Evolutionary conservation across 2,797 vertebrate species (phyloP), one percentile per base, ranked within the genome.

Genomic region (Aeoliscus strigatus): DNA sequence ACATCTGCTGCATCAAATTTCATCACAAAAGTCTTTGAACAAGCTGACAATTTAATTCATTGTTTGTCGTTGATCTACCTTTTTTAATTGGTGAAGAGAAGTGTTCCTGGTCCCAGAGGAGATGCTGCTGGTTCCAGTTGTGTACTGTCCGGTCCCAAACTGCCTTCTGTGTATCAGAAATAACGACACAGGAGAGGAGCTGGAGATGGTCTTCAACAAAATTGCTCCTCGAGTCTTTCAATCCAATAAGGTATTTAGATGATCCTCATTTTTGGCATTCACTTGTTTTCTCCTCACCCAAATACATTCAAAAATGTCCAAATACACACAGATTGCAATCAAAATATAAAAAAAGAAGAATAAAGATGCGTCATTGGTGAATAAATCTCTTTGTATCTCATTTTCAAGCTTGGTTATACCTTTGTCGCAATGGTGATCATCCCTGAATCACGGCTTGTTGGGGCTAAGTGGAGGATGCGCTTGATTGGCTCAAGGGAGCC

Each of bases 161-260:
- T 91, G 86, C 51, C 60, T 84, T 37, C 82, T 99, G 39, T 92
- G 93, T 4, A 64, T 96, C 21, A 54, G 94, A 33, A 84, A 99
- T 70, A 99, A 98, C 14, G 94, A 96, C 66, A 94, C 92, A 2
- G 73, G 90, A 73, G 80, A 92, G 42, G 88, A 93, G 81, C 66
- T 92, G 4, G 83, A 88, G 5, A 76, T 66, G 33, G 49, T 90
- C 39, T 90, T 93, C 72, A 88, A 88, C 45, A 89, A 77, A 74
- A 84, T 89, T 12, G 44, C 58, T 39, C 70, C 90, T 30, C 69
- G 64, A 32, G 10, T 90, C 41, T 97, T 92, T 73, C 75, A 61
- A 18, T 91, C 86, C 52, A 98, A 97, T 73, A 89, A 91, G 93
- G 94, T 96, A 48, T 44, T 70, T 66, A 3, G 25, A 38, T 29